A percentile compares a stretch with the other conserved stretches of the same genome.
phyloP scores from a whole-genome alignment of 2,797 vertebrate species.

The Acanthurus tractus region DNA sequence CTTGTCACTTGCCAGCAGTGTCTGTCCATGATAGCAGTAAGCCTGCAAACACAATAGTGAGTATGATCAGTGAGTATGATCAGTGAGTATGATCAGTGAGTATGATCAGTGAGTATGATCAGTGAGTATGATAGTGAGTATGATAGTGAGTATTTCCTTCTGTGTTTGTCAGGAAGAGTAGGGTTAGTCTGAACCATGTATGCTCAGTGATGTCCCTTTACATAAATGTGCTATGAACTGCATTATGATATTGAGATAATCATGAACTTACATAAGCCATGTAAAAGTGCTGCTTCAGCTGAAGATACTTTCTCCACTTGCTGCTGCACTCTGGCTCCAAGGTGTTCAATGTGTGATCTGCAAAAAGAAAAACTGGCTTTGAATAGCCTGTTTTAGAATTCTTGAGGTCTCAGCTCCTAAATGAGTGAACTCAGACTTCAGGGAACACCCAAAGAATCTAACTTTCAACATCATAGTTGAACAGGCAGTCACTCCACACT shows the following conservation, averaged over 20 bases:
- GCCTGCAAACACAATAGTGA: conserved; percentile 82
- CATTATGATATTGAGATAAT: neutral
- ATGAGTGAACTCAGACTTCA: neutral
- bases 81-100: neutral
- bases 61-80: neutral
- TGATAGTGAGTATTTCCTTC: too few relatives aligned
- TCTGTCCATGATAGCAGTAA: conserved; percentile 96
- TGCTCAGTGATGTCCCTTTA: neutral
- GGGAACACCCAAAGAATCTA: neutral
- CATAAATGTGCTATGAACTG: neutral
- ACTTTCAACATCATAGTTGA: neutral
- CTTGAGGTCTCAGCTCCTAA: neutral
- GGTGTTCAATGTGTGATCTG: conserved; percentile 95
- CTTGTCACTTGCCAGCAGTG: conserved; percentile 93
- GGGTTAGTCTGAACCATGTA: neutral
- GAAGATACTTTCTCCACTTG: conserved; percentile 98
- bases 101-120: neutral
- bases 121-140: neutral
- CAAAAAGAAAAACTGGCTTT: conserved; percentile 24
- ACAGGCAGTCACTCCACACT: too few relatives aligned
- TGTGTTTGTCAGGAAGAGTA: neutral
- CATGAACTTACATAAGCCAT: conserved; percentile 94
- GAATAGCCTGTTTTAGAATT: neutral
- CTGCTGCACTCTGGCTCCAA: conserved; percentile 93
- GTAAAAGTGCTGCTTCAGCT: conserved; percentile 97